Conservation (phyloP, 2,797 vertebrate genomes). For the Tarsius wallacei region DNA sequence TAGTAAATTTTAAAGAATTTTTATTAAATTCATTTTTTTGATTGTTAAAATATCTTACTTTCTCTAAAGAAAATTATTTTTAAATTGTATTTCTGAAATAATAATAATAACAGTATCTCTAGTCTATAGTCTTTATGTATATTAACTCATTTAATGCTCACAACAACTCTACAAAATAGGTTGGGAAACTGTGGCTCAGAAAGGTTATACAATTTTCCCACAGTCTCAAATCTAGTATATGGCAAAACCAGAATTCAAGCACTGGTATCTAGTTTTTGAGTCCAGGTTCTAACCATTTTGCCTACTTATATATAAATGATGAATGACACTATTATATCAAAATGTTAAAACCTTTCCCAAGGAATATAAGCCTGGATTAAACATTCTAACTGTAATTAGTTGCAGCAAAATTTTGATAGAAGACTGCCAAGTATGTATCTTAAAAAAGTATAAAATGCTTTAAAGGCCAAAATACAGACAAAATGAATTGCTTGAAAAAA, state of each 20-base stretch:
- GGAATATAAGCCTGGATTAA: neutral
- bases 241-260: slow-evolving; percentile 39
- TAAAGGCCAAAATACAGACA: neutral
- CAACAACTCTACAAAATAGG: neutral
- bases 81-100: neutral
- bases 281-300: neutral
- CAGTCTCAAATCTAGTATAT: neutral
- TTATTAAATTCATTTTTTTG: neutral
- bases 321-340: neutral
- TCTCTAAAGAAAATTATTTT: neutral
- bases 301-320: neutral
- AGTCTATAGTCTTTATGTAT: neutral
- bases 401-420: neutral
- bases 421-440: neutral
- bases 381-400: slow-evolving; percentile 1
- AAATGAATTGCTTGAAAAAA: neutral
- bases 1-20: neutral
- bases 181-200: neutral
- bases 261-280: neutral
- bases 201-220: neutral
- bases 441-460: slow-evolving; percentile 30
- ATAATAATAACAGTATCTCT: neutral
- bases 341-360: neutral
- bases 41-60: neutral
- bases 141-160: neutral